A percentile compares a stretch with the other conserved stretches of the same genome.
Evolutionary conservation across 2,797 vertebrate genomes (phyloP).

Genomic region (Bucorvus abyssinicus): DNA sequence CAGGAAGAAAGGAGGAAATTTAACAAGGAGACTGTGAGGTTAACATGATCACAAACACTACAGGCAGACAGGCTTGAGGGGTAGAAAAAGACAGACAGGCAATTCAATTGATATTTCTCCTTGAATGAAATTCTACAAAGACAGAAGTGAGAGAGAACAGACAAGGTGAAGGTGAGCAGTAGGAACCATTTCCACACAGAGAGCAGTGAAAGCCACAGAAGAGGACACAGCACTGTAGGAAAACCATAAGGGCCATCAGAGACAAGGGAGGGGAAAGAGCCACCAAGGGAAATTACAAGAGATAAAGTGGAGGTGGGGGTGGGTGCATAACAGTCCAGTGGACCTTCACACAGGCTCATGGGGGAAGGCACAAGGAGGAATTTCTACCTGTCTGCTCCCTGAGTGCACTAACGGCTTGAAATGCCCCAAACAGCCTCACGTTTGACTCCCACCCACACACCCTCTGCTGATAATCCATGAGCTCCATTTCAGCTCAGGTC

Average conservation of each 20-base stretch:
- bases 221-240: not conserved
- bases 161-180: not conserved
- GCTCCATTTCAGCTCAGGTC: not conserved
- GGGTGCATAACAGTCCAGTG: not conserved
- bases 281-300: not conserved
- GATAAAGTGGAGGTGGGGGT: not conserved
- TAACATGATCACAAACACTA: not conserved
- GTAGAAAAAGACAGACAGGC: not conserved
- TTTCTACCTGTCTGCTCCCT: not conserved
- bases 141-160: not conserved
- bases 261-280: not conserved
- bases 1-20: conserved; percentile 19
- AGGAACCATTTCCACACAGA: not conserved
- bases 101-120: not conserved
- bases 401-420: not conserved
- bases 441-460: rapidly evolving
- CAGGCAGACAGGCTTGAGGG: not conserved
- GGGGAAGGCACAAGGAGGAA: not conserved
- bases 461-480: not conserved
- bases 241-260: not conserved
- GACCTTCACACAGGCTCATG: not conserved
- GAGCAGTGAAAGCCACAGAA: not conserved
- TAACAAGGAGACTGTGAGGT: conserved; percentile 12
- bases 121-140: not conserved
- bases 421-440: not conserved